Base-by-base conservation (phyloP, 2,113 vertebrate genomes). In the Cnemophilus loriae region DNA sequence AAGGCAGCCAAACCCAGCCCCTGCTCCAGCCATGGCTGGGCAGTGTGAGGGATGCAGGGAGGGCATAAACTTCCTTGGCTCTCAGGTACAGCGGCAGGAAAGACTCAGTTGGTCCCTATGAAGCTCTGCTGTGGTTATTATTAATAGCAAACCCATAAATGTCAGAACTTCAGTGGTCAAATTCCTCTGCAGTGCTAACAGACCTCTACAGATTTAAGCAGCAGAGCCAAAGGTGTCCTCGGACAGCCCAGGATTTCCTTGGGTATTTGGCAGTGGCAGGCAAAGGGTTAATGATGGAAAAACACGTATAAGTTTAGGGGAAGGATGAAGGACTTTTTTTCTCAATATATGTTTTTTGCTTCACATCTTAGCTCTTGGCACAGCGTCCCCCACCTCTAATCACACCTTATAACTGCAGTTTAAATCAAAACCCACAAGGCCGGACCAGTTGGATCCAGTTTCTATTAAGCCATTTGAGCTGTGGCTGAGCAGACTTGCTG, bases 371-470 rank as follows among this genome's bases (percentile, higher is more conserved):
- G 85, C 61, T 93, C 78, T 82, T 92, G 87, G 92, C 96, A 84
- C 55, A 59, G 68, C 8, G 0, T 78, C 59, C 68, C 68, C 74
- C 0, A 4, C 61, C 86, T 95, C 88, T 94, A 93, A 95, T 93
- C 74, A 83, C 90, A 93, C 90, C 84, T 96, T 91, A 32, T 61
- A 95, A 90, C 70, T 93, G 90, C 91, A 94, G 47, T 91, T 97
- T 94, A 89, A 96, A 97, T 96, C 83, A 92, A 90, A 95, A 47
- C 77, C 77, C 41, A 1, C 87, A 68, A 90, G 83, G 91, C 95
- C 52, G 88, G 78, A 90, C 92, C 89, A 93, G 96, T 94, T 93
- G 85, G 92, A 97, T 96, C 94, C 93, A 87, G 95, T 96, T 97
- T 42, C 92, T 80, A 61, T 96, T 77, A 95, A 96, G 76, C 93